Evolutionary conservation across 2,888 invertebrate genomes (phyloP).

Genomic region (Clusia tigrina): DNA sequence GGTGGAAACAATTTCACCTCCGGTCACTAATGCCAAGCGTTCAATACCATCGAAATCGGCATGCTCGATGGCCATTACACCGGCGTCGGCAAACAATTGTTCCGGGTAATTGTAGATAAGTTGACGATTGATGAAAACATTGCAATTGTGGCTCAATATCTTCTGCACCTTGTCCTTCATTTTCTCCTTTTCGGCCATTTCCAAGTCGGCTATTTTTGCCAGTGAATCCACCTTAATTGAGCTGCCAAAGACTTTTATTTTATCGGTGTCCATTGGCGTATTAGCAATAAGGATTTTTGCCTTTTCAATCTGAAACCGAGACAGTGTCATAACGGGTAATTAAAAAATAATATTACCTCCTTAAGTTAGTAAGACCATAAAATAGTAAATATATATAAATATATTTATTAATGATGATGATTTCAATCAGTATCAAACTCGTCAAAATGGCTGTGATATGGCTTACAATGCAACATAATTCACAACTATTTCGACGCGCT

Average conservation of each 20-base stretch:
- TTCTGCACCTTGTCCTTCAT: constrained; percentile 99
- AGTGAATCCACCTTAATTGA: constrained; percentile 91
- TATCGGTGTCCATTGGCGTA: constrained; percentile 99
- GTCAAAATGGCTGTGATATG: constrained; percentile 65
- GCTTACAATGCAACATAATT: constrained; percentile 51
- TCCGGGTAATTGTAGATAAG: constrained; percentile 99
- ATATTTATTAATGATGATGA: constrained; percentile 17
- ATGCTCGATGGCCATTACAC: constrained; percentile 99
- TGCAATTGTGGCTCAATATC: constrained; percentile 92
- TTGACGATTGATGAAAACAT: constrained; percentile 98
- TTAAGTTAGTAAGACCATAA: constrained; percentile 1
- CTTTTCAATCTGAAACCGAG: constrained; percentile 77
- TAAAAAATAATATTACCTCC: constrained; percentile 2
- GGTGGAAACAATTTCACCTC: constrained; percentile 98
- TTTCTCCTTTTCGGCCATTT: constrained; percentile 97
- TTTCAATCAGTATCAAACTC: constrained; percentile 55
- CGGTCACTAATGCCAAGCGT: constrained; percentile 94
- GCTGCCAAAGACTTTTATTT: constrained; percentile 98
- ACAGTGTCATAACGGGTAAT: no score
- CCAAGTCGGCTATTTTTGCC: constrained; percentile 96
- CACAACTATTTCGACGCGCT: constrained; percentile 66
- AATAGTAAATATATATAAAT: not conserved
- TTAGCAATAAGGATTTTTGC: constrained; percentile 98
- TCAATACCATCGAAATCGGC: constrained; percentile 99
- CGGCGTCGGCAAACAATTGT: constrained; percentile 97